Evolutionary conservation across 2,888 invertebrate species (phyloP).

Genomic region (Hyalella azteca): DNA sequence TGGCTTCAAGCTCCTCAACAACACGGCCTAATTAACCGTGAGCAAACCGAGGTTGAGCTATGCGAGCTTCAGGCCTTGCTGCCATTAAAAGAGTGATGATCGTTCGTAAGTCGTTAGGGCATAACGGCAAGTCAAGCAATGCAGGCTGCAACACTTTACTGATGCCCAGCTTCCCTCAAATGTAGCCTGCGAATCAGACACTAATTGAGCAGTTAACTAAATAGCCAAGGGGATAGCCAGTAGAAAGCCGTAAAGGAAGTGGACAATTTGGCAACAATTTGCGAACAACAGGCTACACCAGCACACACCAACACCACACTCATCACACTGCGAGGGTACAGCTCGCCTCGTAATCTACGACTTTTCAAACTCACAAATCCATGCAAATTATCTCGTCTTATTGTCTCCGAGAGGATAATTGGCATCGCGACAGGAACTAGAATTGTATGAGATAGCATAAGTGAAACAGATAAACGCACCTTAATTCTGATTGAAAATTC

Average conservation of each 20-base stretch:
- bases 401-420: too few relatives aligned
- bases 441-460: too few relatives aligned
- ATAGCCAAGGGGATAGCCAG: constrained; percentile 32
- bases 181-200: constrained; percentile 15
- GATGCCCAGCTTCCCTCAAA: constrained; percentile 9
- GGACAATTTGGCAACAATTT: constrained; percentile 33
- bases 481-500: too few relatives aligned
- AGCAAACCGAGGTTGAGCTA: background rate
- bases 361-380: too few relatives aligned
- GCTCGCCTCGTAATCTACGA: too few relatives aligned
- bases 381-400: too few relatives aligned
- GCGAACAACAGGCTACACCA: constrained; percentile 8
- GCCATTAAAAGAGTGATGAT: constrained; percentile 1
- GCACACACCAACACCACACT: too few relatives aligned
- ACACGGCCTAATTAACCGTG: constrained; percentile 25
- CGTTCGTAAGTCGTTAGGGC: constrained; percentile 7
- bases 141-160: constrained; percentile 17
- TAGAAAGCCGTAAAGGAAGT: constrained; percentile 33
- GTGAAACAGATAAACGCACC: too few relatives aligned
- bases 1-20: constrained; percentile 1
- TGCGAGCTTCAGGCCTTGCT: background rate
- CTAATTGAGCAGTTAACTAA: constrained; percentile 33
- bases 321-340: too few relatives aligned
- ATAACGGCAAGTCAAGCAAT: constrained; percentile 33
- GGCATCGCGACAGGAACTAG: too few relatives aligned